Base-by-base conservation (phyloP, 2,797 vertebrate species). In the Epinephelus awoara region DNA sequence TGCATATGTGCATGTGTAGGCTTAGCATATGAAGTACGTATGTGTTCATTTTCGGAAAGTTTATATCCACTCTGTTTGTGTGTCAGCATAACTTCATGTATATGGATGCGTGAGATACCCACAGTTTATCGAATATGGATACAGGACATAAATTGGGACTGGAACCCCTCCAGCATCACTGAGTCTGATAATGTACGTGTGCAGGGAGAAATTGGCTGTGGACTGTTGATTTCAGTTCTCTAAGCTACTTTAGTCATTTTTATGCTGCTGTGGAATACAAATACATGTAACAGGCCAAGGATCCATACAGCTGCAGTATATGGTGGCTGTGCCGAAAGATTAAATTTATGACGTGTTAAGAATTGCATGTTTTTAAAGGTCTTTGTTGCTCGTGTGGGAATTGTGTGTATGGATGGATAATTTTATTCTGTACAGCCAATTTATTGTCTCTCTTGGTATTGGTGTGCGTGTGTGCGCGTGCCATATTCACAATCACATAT, bases 261-360 rank as follows among this genome's bases (percentile, higher is more conserved):
- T 40, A 50, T 56, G 56, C 50, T 25, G 54, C 80, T 42, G 21
- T 34, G 11, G 51, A 77, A 87, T 66, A 73, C n/a, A 78, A 82
- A 63, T 46, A 5, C 40, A 57, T 15, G 12, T 34, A 70, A 64
- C 38, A 69, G 50, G 29, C 23, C 11, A 12, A 19, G 19, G 42
- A 65, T 66, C n/a, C 59, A 15, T 18, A 21, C 2, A 4, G 5
- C 14, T 21, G 38, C 34, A 56, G 51, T 27, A 25, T 27, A 52
- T 6, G 15, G 46, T 17, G 34, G 25, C 58, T n/a, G 29, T 27
- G 21, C 19, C 23, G 42, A 64, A 47, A 77, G 40, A 80, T 74
- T 46, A 5, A 67, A 70, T 81, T 63, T n/a, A 74, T 62, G 19
- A 46, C 11, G 3, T 42, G 21, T 56, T 55, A 14, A 29, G 23